Conservation (phyloP, 2,888 invertebrate genomes). For the Taenaris catops region DNA sequence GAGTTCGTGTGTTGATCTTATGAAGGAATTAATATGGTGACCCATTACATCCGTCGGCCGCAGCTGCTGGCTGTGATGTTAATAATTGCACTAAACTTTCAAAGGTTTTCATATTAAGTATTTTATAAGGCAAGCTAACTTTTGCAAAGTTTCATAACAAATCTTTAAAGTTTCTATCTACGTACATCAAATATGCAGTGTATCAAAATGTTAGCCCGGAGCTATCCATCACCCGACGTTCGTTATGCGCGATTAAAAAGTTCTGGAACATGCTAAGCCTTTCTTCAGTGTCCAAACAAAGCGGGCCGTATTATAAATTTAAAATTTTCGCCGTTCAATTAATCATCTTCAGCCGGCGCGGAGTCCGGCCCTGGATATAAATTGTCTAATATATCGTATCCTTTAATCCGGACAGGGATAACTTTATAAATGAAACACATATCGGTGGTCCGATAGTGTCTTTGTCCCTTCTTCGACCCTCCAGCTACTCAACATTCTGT, state of each 20-base stretch:
- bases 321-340: conserved; percentile 27
- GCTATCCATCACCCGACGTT: conserved; percentile 24
- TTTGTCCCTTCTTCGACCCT: too few species aligned
- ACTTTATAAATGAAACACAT: too few species aligned
- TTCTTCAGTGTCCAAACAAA: conserved; percentile 29
- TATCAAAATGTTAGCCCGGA: conserved; percentile 14
- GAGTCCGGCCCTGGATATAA: conserved; percentile 23
- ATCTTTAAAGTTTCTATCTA: conserved; percentile 3
- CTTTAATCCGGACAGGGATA: too few species aligned
- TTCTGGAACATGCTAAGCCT: conserved; percentile 26
- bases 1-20: conserved; percentile 54
- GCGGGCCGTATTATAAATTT: conserved; percentile 30
- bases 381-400: conserved; percentile 16
- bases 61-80: conserved; percentile 61
- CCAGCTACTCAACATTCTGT: too few species aligned
- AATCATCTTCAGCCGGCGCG: conserved; percentile 26
- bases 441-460: too few species aligned
- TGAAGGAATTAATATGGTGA: conserved; percentile 65
- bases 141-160: conserved; percentile 7
- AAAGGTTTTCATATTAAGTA: too few species aligned
- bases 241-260: conserved; percentile 26
- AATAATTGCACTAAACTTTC: too few species aligned
- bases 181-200: conserved; percentile 15
- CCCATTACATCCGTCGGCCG: conserved; percentile 67
- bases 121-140: conserved; percentile 4